These are phyloP conservation scores for Brachyopa scutellaris DNA, from an alignment of 2,888 invertebrate species.

Conservation along the genomic window DNA sequence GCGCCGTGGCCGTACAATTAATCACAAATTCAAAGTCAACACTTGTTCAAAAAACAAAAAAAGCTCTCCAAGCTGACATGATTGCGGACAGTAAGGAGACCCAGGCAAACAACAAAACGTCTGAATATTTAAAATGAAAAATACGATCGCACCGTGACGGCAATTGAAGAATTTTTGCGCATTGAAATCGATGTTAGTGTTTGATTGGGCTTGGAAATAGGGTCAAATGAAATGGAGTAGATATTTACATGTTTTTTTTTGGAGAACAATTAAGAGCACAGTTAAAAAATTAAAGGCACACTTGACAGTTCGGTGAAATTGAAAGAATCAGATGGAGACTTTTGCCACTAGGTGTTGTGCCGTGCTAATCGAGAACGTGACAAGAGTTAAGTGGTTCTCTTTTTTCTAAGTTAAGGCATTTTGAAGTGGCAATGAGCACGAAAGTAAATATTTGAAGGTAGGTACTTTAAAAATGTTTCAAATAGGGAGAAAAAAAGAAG, in stretches of 20 bases:
- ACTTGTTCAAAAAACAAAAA: no score
- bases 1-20: slow-evolving; percentile 8
- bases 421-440: no score
- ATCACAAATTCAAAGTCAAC: slow-evolving; percentile 61
- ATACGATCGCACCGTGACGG: background rate
- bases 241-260: slow-evolving; percentile 8
- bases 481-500: no score
- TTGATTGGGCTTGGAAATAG: slow-evolving; percentile 20
- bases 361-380: slow-evolving; percentile 4
- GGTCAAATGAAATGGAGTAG: slow-evolving; percentile 40
- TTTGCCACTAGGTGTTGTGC: slow-evolving; percentile 4
- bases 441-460: background rate
- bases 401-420: background rate
- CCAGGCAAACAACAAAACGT: background rate
- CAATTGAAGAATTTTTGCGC: slow-evolving; percentile 7
- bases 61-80: background rate
- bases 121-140: background rate
- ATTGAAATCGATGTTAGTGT: slow-evolving; percentile 4
- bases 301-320: slow-evolving; percentile 1
- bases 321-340: background rate
- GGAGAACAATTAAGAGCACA: slow-evolving; percentile 14
- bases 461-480: no score
- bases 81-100: slow-evolving; percentile 24
- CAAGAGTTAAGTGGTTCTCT: background rate
- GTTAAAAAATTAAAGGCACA: slow-evolving; percentile 16